A percentile compares a stretch with the other conserved stretches of the same genome.
Evolutionary conservation across 2,797 vertebrate genomes (phyloP).

Genomic region (Leuciscus waleckii): DNA sequence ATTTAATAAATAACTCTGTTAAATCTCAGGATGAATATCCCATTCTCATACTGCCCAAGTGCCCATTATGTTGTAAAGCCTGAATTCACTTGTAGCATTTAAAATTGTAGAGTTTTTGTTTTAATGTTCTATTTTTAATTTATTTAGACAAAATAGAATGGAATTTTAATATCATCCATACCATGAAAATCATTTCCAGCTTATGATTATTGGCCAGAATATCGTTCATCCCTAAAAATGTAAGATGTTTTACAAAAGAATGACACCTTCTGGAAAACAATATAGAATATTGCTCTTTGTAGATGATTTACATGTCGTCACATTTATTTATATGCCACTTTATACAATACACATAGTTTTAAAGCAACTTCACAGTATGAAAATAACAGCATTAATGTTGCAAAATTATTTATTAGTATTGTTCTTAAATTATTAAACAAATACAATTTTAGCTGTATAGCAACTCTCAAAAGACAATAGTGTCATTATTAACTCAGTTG

Average conservation of each 20-base stretch:
- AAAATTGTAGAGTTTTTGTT: neutral
- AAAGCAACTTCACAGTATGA: neutral
- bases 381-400: neutral
- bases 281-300: neutral
- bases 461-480: neutral
- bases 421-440: neutral
- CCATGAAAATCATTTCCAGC: neutral
- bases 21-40: neutral
- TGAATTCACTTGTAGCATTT: neutral
- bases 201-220: neutral
- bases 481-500: neutral
- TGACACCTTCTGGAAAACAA: neutral
- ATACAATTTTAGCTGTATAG: neutral
- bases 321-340: neutral
- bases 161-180: neutral
- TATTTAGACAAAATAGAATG: neutral
- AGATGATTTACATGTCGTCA: neutral
- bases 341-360: neutral
- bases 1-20: neutral
- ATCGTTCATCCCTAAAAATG: neutral
- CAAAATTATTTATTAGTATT: neutral
- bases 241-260: neutral
- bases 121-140: neutral
- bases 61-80: neutral
- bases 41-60: neutral